These are phyloP conservation scores for Neodontobutis hainanensis DNA, from an alignment of 2,113 vertebrate genomes.

Conservation along the genomic window DNA sequence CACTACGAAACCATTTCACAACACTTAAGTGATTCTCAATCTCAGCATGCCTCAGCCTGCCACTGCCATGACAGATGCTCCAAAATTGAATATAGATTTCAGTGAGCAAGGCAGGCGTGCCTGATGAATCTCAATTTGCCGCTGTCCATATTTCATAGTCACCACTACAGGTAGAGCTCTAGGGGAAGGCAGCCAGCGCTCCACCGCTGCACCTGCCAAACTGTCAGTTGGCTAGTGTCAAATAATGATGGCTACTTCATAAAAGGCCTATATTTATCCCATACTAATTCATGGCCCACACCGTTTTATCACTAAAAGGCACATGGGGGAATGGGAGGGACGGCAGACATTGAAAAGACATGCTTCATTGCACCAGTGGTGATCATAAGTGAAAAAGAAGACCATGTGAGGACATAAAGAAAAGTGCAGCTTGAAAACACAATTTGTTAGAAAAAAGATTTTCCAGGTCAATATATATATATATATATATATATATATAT, in stretches of 20 bases:
- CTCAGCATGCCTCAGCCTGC: slow-evolving; percentile 65
- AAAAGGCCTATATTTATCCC: slow-evolving; percentile 57
- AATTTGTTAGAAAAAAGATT: no score
- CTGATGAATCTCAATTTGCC: slow-evolving; percentile 81
- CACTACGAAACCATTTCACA: slow-evolving; percentile 59
- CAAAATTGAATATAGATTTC: slow-evolving; percentile 81
- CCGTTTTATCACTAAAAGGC: slow-evolving; percentile 36
- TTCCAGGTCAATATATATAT: no score
- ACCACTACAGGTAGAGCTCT: slow-evolving; percentile 50
- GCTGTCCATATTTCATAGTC: slow-evolving; percentile 75
- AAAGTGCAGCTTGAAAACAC: no score
- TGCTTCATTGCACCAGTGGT: slow-evolving; percentile 8
- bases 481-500: no score
- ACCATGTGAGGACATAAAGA: slow-evolving; percentile 21
- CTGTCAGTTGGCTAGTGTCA: slow-evolving; percentile 55
- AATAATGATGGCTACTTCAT: slow-evolving; percentile 53
- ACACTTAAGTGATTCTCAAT: slow-evolving; percentile 72
- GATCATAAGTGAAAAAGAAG: slow-evolving; percentile 20
- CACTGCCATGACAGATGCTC: slow-evolving; percentile 76
- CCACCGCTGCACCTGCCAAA: slow-evolving; percentile 55
- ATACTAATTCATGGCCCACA: slow-evolving; percentile 36
- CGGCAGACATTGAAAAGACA: slow-evolving; percentile 14
- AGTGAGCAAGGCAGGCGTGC: slow-evolving; percentile 73
- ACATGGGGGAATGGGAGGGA: background rate
- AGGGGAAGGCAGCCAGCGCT: slow-evolving; percentile 40